Percentiles rank a stretch among this genome's conserved stretches.
These are phyloP conservation scores for Tachypleus tridentatus DNA, from an alignment of 1,140 invertebrate genomes.

Conservation along the genomic window DNA sequence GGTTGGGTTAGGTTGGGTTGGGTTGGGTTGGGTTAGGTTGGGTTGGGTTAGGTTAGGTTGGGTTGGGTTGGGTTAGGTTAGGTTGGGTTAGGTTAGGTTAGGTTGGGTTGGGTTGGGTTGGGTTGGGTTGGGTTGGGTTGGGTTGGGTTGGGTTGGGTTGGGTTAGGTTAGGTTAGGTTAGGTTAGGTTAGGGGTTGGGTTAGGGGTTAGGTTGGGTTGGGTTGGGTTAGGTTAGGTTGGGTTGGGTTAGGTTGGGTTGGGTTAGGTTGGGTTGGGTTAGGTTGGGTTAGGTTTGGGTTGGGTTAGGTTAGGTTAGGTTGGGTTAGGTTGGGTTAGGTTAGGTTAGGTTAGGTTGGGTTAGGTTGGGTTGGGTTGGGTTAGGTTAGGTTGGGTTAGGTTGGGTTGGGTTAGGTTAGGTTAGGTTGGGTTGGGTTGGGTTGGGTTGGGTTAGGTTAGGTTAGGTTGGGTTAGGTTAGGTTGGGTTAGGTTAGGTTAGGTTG, in stretches of 20 bases:
- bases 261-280: not conserved
- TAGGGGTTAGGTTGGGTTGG: conserved; percentile 1
- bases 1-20: too few species aligned
- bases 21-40: too few species aligned
- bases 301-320: conserved; percentile 2
- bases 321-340: conserved; percentile 2
- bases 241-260: conserved; percentile 1
- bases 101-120: too few species aligned
- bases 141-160: too few species aligned
- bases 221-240: conserved; percentile 2
- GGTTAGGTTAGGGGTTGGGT: too few species aligned
- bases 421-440: conserved; percentile 22
- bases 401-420: conserved; percentile 19
- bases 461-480: conserved; percentile 15
- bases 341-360: conserved; percentile 2
- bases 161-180: too few species aligned
- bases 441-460: conserved; percentile 15
- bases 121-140: too few species aligned
- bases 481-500: conserved; percentile 19
- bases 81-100: too few species aligned
- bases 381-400: conserved; percentile 22
- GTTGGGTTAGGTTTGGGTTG: conserved; percentile 2
- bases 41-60: too few species aligned
- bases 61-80: too few species aligned
- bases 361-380: conserved; percentile 19